A percentile compares a stretch with the other conserved stretches of the same genome.
Evolutionary conservation across 2,888 invertebrate species (phyloP).

Genomic region (Callyntrura sp.): DNA sequence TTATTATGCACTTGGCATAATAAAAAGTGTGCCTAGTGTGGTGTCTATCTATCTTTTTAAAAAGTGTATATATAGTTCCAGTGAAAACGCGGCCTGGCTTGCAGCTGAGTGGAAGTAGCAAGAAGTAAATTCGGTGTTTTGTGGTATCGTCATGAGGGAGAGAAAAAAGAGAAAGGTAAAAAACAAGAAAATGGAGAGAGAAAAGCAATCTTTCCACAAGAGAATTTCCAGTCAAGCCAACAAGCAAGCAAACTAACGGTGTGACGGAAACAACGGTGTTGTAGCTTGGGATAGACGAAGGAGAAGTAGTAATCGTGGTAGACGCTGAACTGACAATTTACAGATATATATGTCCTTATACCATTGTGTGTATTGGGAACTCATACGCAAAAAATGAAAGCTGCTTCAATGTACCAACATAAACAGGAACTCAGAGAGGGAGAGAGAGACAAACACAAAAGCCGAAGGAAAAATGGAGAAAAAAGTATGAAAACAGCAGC

Average conservation of each 20-base stretch:
- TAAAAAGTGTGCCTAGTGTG: conserved; percentile 42
- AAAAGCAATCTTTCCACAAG: conserved; percentile 55
- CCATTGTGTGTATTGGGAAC: background rate
- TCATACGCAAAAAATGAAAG: conserved; percentile 16
- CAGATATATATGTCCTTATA: background rate
- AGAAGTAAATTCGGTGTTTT: conserved; percentile 38
- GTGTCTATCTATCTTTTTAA: conserved; percentile 3
- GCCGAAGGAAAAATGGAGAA: conserved; percentile 38
- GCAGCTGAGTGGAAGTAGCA: background rate
- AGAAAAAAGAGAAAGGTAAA: conserved; percentile 5
- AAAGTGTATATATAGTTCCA: background rate
- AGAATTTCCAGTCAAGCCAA: conserved; percentile 33
- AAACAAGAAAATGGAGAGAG: conserved; percentile 24
- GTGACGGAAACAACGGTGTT: conserved; percentile 57
- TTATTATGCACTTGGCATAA: conserved; percentile 76
- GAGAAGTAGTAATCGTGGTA: background rate
- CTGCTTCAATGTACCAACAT: conserved; percentile 2
- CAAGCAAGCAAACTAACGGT: conserved; percentile 34
- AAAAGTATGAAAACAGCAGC: conserved; percentile 56
- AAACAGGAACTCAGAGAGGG: conserved; percentile 7
- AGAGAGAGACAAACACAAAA: conserved; percentile 25
- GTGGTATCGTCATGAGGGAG: conserved; percentile 57
- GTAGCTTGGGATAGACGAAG: conserved; percentile 27
- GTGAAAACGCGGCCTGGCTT: background rate
- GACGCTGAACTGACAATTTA: background rate